These are phyloP conservation scores for Tarsius wallacei DNA, from an alignment of 2,797 vertebrate genomes.

Conservation along the genomic window DNA sequence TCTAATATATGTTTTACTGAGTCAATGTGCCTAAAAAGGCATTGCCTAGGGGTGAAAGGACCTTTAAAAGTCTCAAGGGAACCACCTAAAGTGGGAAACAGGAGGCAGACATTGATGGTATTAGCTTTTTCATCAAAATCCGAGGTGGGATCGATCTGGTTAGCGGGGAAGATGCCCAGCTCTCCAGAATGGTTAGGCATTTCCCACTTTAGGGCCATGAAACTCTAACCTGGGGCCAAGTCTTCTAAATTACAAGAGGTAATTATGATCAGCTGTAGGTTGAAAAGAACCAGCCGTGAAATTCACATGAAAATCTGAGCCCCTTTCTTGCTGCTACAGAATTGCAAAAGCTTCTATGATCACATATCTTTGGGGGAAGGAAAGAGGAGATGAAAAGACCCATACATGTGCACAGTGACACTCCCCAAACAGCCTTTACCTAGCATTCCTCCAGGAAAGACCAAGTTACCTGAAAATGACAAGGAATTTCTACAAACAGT, in stretches of 20 bases:
- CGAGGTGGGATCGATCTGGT: not conserved
- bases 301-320: not conserved
- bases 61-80: not conserved
- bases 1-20: constrained; percentile 62
- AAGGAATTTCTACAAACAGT: not conserved
- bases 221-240: not conserved
- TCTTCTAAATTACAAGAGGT: not conserved
- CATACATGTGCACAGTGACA: no score
- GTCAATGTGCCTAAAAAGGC: not conserved
- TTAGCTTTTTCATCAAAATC: not conserved
- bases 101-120: not conserved
- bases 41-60: not conserved
- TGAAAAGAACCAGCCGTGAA: not conserved
- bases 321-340: not conserved
- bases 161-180: not conserved
- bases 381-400: not conserved
- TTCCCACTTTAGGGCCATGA: not conserved
- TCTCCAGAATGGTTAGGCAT: not conserved
- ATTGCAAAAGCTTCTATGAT: not conserved
- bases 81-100: not conserved
- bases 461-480: not conserved
- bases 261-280: not conserved
- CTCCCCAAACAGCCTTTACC: not conserved
- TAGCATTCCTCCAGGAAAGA: not conserved
- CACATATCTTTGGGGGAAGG: not conserved